Percentiles rank a stretch among this genome's conserved stretches.
Conservation (phyloP, 2,113 vertebrate species). For the Halichoerus grypus region DNA sequence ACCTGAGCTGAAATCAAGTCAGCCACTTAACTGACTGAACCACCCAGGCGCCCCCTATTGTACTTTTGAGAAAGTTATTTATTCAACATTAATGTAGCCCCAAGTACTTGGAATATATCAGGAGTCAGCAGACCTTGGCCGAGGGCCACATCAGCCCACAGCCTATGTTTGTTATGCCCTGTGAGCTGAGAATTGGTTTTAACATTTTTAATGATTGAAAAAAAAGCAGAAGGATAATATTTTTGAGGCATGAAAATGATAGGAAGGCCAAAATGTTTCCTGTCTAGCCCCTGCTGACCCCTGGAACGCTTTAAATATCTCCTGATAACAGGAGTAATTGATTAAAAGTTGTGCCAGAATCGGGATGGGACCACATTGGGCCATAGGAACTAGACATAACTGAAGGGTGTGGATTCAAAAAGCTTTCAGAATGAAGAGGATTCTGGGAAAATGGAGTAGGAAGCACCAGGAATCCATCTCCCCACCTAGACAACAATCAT, state of each 20-base stretch:
- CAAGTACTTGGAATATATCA: not conserved
- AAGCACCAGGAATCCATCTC: not conserved
- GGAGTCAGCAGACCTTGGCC: not conserved
- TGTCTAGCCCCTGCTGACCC: not conserved
- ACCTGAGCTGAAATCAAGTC: not conserved
- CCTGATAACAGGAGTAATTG: not conserved
- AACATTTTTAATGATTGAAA: not conserved
- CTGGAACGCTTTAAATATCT: not conserved
- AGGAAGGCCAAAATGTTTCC: not conserved
- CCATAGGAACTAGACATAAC: not conserved
- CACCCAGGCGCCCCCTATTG: accelerated
- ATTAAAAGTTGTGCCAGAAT: not conserved
- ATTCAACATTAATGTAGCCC: not conserved
- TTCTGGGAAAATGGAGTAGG: not conserved
- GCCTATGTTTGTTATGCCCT: not conserved
- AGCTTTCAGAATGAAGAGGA: not conserved
- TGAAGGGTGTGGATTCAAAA: not conserved
- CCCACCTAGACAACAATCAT: not conserved
- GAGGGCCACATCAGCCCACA: not conserved
- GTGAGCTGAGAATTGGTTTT: not conserved
- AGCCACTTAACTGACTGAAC: not conserved
- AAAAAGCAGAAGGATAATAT: not conserved
- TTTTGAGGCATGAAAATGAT: not conserved
- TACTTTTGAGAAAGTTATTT: not conserved
- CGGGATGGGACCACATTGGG: not conserved